Conservation (phyloP, 2,888 invertebrate species). For the Trichopoda pennipes region DNA sequence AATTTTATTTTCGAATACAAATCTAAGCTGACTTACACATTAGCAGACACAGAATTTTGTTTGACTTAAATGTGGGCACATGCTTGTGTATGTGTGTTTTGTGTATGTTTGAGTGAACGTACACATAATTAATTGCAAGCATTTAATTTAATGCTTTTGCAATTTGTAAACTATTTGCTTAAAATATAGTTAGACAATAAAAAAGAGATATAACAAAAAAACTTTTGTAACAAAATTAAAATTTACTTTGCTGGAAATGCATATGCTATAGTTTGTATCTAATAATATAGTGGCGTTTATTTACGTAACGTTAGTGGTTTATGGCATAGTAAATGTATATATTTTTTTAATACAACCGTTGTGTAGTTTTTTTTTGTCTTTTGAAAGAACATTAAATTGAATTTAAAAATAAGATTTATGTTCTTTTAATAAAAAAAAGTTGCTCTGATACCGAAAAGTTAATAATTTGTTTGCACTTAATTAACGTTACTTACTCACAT, state of each 20-base stretch:
- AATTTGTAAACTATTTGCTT: constrained; percentile 67
- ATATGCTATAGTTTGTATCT: constrained; percentile 4
- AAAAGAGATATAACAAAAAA: not conserved
- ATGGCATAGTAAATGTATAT: constrained; percentile 13
- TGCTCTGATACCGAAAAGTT: constrained; percentile 28
- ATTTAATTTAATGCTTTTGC: constrained; percentile 67
- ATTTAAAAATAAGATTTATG: constrained; percentile 57
- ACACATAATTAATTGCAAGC: constrained; percentile 66
- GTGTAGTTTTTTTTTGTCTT: constrained; percentile 34
- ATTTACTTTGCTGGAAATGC: constrained; percentile 31
- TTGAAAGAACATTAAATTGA: constrained; percentile 47
- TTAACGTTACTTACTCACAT: constrained; percentile 28
- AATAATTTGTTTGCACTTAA: constrained; percentile 44
- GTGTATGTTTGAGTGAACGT: constrained; percentile 14
- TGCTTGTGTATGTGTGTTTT: constrained; percentile 19
- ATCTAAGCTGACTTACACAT: not conserved
- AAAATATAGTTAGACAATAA: constrained; percentile 39
- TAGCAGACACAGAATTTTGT: constrained; percentile 16
- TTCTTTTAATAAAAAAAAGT: constrained; percentile 9
- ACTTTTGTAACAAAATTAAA: constrained; percentile 58
- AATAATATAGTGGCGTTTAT: not conserved
- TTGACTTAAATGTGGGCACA: constrained; percentile 6
- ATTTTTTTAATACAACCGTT: constrained; percentile 24
- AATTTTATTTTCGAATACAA: constrained; percentile 20
- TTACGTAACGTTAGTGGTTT: constrained; percentile 4